Conservation (phyloP, 1,140 invertebrate genomes). For the Aphelinus atriplicis region DNA sequence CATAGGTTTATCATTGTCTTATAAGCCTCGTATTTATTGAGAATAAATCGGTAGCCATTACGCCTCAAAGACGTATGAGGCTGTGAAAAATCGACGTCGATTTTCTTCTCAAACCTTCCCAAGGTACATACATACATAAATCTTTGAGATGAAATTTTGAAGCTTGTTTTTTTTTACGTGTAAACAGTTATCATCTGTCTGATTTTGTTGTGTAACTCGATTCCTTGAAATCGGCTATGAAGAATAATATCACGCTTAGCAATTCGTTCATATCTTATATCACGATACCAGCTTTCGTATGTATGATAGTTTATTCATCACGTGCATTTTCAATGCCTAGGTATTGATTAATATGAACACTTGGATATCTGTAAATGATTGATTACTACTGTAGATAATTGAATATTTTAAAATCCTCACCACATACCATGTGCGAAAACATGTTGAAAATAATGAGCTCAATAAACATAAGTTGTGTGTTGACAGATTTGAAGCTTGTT, state of each 20-base stretch:
- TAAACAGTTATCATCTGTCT: constrained; percentile 1
- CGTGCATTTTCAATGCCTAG: no score
- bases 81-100: constrained; percentile 34
- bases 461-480: constrained; percentile 1
- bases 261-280: no score
- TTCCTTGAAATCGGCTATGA: no score
- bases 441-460: constrained; percentile 3
- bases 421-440: background rate
- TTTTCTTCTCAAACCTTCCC: constrained; percentile 26
- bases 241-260: no score
- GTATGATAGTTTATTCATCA: no score
- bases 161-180: constrained; percentile 4
- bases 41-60: constrained; percentile 55
- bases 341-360: no score
- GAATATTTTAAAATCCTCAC: no score
- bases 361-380: no score
- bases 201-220: background rate
- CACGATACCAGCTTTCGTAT: no score
- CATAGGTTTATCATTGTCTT: constrained; percentile 51
- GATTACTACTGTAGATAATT: no score
- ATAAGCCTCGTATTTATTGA: constrained; percentile 61
- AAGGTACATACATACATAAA: constrained; percentile 3
- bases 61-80: constrained; percentile 19
- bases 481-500: no score
- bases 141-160: background rate